Conservation (phyloP, 2,888 invertebrate species). For the Lagria hirta region DNA sequence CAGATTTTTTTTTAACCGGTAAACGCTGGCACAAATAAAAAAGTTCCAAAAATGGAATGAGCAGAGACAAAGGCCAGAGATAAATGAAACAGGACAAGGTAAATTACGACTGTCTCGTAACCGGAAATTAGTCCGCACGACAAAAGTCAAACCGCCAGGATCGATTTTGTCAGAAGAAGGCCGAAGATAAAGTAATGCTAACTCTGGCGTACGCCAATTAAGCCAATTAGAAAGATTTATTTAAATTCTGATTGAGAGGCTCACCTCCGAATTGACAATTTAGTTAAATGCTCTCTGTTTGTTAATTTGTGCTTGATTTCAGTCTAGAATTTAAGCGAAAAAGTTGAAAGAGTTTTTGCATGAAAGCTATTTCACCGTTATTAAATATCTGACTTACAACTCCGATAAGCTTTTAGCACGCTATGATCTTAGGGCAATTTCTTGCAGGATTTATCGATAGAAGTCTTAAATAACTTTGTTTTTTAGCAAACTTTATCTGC, state of each 20-base stretch:
- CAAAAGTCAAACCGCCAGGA: constrained; percentile 45
- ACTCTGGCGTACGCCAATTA: constrained; percentile 35
- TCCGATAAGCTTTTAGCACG: too few relatives aligned
- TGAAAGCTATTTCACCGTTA: too few relatives aligned
- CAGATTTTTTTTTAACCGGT: too few relatives aligned
- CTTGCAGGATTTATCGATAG: too few relatives aligned
- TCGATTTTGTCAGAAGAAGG: constrained; percentile 32
- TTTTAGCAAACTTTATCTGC: too few relatives aligned
- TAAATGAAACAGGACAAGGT: constrained; percentile 47
- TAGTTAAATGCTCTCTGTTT: constrained; percentile 31
- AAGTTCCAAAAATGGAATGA: constrained; percentile 19
- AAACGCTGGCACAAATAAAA: constrained; percentile 14
- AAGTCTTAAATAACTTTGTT: too few relatives aligned
- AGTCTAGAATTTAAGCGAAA: too few relatives aligned
- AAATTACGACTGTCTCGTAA: constrained; percentile 47
- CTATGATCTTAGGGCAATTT: too few relatives aligned
- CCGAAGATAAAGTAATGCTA: constrained; percentile 27
- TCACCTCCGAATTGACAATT: constrained; percentile 34
- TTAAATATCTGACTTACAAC: too few relatives aligned
- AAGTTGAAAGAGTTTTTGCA: too few relatives aligned
- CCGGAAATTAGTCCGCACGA: constrained; percentile 49
- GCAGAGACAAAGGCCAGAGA: constrained; percentile 39
- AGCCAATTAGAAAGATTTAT: constrained; percentile 38
- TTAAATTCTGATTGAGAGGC: constrained; percentile 36
- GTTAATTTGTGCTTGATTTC: constrained; percentile 29